A percentile compares a stretch with the other conserved stretches of the same genome.
Evolutionary conservation across 2,888 invertebrate genomes (phyloP).

Genomic region (Latrodectus hesperus): DNA sequence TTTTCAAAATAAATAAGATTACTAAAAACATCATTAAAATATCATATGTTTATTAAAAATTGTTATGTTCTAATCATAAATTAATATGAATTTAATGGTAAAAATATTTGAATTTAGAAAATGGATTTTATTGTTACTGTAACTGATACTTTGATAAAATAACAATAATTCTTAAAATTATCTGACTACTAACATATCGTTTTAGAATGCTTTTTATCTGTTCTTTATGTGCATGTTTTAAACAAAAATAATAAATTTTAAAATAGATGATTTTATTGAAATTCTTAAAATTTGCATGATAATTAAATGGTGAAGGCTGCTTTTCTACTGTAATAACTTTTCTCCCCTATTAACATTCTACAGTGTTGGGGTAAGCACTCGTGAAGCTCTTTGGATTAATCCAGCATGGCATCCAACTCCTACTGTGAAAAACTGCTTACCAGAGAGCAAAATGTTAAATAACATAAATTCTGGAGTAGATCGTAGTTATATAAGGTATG

Average conservation of each 20-base stretch:
- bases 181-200: no score
- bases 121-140: no score
- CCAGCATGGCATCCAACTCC: constrained; percentile 81
- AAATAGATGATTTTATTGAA: background rate
- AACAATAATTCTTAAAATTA: no score
- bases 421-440: constrained; percentile 78
- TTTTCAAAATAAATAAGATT: no score
- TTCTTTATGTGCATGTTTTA: no score
- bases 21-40: no score
- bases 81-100: no score
- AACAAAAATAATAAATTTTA: background rate
- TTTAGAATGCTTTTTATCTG: no score
- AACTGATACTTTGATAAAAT: no score
- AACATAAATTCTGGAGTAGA: constrained; percentile 71
- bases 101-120: no score
- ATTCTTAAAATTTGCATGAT: constrained; percentile 18
- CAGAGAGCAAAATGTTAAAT: constrained; percentile 79
- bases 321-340: constrained; percentile 36
- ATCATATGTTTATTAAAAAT: no score
- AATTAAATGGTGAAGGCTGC: constrained; percentile 44
- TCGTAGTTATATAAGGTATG: constrained; percentile 70
- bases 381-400: constrained; percentile 81
- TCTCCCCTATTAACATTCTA: constrained; percentile 55
- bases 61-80: no score
- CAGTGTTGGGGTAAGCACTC: constrained; percentile 70